Evolutionary conservation across 2,113 vertebrate genomes (phyloP), one percentile per base, ranked within the genome.

Genomic region (Rallus limicola): DNA sequence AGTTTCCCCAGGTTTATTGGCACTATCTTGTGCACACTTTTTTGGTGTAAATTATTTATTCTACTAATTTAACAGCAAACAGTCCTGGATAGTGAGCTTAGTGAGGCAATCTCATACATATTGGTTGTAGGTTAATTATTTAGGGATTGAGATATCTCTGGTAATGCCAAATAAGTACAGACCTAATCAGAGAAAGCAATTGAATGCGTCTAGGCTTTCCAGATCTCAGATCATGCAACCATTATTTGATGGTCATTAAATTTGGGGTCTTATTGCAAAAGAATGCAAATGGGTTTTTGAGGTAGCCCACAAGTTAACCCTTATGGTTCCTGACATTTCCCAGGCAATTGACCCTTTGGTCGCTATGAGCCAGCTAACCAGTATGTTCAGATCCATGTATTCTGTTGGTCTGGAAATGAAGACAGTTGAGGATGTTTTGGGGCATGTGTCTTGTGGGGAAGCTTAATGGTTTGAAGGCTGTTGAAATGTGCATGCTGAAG

Each of bases 101-200:
- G 94, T 79, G 92, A 97, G 92, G 94, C 97, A 97, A 98, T 98
- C 98, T 97, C 97, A 86, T 84, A 75, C 16, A 13, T 96, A 93
- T 97, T 97, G 97, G 97, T 88, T 97, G 96, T 92, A 97, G 95
- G 94, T 98, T 98, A 98, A 98, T 98, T 98, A 98, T 98, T 98
- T 97, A 97, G 96, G 91, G 96, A 97, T 97, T 97, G 96, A 97
- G 95, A 94, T 97, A 80, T 97, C 97, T 93, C 88, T 95, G 97
- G 96, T 95, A 95, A 97, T 92, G 96, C 79, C 96, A 96, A 89
- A 94, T 97, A 97, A 97, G 97, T 89, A 92, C 92, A 92, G 92
- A 96, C 84, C 77, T 97, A 65, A 95, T 97, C 92, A 97, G 89
- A 59, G 69, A 91, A 89, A 93, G 55, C 90, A 83, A 53, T 58